Evolutionary conservation across 2,888 invertebrate species (phyloP), one percentile per base, ranked within the genome.

Genomic region (Clanis bilineata): DNA sequence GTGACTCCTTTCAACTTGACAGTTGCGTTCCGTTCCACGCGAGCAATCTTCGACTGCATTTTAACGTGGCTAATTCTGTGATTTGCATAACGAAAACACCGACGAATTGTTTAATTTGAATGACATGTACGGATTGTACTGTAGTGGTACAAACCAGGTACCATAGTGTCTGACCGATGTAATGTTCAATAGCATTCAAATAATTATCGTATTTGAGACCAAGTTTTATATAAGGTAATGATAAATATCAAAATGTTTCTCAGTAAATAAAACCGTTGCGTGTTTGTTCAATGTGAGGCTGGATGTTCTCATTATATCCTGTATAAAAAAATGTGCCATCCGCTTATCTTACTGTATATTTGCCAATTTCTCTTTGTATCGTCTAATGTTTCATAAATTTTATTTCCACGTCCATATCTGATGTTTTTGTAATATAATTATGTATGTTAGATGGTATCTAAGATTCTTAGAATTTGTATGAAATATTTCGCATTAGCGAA

Each of bases 11-110:
- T 69, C 71, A 71, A 73, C 72, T 73, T 73, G 69, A 77, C 73
- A 71, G 63, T 63, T 68, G 57, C 70, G 70, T 77, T 75, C 71
- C 71, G 59, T 71, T 72, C 68, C 66, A 70, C 63, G 65, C 60
- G 63, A 62, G 58, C 56, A 66, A 56, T 69, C 71, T 65, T 69
- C 60, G 54, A 54, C 43, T 58, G 38, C 43, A 65, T 64, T 72
- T 71, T 69, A 73, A 83, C 88, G 90, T 90, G 90, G 90, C 89
- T 80, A 77, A 79, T 89, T 89, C 89, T 88, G 87, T 78, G 76
- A 77, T 73, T 74, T 72, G 74, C 65, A 58, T 66, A 61, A 64
- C 63, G 64, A 71, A 72, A 65, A 71, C 59, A 78, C 74, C 75
- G 74, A 80, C 73, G 67, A 73, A 72, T 72, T 70, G 73, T 77